A percentile compares a stretch with the other conserved stretches of the same genome.
phyloP scores from a whole-genome alignment of 1,140 invertebrate species.

The Cyclargus thomasi region DNA sequence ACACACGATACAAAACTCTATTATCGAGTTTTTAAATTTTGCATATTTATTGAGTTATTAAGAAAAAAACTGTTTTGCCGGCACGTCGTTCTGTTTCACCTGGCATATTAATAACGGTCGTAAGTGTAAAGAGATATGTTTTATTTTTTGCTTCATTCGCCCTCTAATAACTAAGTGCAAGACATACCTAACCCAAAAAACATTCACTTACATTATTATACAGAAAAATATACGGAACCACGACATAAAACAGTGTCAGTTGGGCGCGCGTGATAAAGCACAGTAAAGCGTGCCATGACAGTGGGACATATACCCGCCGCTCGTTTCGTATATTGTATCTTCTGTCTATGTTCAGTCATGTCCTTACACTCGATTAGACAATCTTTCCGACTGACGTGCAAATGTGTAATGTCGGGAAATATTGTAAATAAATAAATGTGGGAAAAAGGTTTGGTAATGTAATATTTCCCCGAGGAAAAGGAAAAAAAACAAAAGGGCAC shows the following conservation, averaged over 20 bases:
- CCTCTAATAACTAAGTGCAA: neutral
- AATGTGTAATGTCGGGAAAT: slow-evolving; percentile 2
- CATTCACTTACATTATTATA: neutral
- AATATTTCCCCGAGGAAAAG: neutral
- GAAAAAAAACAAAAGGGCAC: neutral
- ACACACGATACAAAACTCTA: no score
- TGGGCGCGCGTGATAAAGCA: slow-evolving; percentile 16
- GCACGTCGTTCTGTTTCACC: no score
- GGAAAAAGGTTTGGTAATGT: neutral
- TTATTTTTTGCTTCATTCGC: no score
- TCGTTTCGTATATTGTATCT: slow-evolving; percentile 16
- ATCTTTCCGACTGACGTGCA: slow-evolving; percentile 13
- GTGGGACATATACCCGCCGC: slow-evolving; percentile 18
- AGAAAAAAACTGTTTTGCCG: no score
- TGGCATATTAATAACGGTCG: no score
- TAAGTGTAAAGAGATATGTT: no score
- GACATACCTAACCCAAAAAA: neutral
- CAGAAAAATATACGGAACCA: slow-evolving; percentile 18
- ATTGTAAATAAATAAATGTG: slow-evolving; percentile 7
- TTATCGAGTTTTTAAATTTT: no score
- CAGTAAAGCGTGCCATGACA: slow-evolving; percentile 20
- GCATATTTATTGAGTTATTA: no score
- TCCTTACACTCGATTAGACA: slow-evolving; percentile 20
- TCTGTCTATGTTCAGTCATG: slow-evolving; percentile 17
- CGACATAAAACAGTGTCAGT: slow-evolving; percentile 17